A percentile compares a stretch with the other conserved stretches of the same genome.
These are phyloP conservation scores for Coracias cyanogaster DNA, from an alignment of 2,797 vertebrate genomes.

Conservation along the genomic window DNA sequence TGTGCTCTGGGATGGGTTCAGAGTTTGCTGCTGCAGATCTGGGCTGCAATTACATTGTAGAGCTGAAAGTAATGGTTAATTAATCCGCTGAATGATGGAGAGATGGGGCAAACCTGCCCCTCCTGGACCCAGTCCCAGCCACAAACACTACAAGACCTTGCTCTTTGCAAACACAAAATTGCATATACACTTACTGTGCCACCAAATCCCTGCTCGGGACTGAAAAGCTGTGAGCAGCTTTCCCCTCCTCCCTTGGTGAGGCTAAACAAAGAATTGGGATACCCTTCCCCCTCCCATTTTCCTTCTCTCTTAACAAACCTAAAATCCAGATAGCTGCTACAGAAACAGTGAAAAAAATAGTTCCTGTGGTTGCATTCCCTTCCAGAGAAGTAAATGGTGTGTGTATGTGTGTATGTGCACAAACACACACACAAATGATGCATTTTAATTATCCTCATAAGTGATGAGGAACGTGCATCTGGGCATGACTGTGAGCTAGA, in stretches of 20 bases:
- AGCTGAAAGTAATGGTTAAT: slow-evolving; percentile 3
- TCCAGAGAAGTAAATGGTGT: background rate
- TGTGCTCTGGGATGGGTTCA: background rate
- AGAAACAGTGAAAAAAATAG: background rate
- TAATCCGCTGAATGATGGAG: background rate
- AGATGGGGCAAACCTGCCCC: background rate
- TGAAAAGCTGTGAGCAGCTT: background rate
- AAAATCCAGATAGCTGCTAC: background rate
- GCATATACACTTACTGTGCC: background rate
- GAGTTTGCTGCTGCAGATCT: background rate
- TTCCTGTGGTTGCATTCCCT: background rate
- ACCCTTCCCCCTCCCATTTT: background rate
- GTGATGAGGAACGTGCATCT: background rate
- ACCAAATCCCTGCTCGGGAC: background rate
- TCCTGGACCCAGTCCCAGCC: background rate
- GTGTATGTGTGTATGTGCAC: background rate
- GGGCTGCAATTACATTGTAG: background rate
- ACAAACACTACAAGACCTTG: background rate
- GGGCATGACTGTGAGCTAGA: slow-evolving; percentile 34
- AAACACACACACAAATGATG: background rate
- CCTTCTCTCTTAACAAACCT: background rate
- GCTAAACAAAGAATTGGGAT: background rate
- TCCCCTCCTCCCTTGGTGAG: background rate
- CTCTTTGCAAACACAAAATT: background rate
- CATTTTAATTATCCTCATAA: slow-evolving; percentile 51